Conservation (phyloP, 2,888 invertebrate genomes). For the Nebria salina region DNA sequence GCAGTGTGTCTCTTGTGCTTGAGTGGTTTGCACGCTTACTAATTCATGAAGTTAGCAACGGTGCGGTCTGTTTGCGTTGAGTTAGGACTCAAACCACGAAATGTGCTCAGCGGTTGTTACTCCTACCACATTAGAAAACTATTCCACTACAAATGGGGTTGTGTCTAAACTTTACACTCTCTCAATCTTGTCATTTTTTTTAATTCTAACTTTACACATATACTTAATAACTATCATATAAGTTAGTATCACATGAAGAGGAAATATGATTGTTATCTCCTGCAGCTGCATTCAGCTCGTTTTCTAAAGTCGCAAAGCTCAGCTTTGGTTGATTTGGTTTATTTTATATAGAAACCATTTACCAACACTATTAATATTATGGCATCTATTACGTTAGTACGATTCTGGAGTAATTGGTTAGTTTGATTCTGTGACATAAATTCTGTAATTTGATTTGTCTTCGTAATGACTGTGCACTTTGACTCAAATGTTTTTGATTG, state of each 20-base stretch:
- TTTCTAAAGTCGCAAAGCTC: background rate
- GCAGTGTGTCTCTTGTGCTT: background rate
- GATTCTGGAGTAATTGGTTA: background rate
- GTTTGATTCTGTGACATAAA: background rate
- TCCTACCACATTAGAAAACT: background rate
- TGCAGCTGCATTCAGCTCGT: background rate
- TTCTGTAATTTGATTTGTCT: background rate
- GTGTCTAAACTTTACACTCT: background rate
- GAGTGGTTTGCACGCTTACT: background rate
- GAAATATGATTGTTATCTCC: too few relatives aligned
- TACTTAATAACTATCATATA: too few relatives aligned
- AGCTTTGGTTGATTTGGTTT: background rate
- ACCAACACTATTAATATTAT: background rate
- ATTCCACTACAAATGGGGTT: background rate
- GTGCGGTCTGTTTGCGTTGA: background rate
- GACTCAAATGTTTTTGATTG: background rate
- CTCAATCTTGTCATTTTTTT: too few relatives aligned
- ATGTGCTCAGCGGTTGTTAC: background rate
- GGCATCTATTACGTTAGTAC: background rate
- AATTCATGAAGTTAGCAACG: constrained; percentile 1
- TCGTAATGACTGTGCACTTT: background rate
- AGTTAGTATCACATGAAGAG: too few relatives aligned
- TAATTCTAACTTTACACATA: too few relatives aligned
- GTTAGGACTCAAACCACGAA: background rate
- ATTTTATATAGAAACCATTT: background rate